Evolutionary conservation across 2,113 vertebrate genomes (phyloP).

Genomic region (Reinhardtius hippoglossoides): DNA sequence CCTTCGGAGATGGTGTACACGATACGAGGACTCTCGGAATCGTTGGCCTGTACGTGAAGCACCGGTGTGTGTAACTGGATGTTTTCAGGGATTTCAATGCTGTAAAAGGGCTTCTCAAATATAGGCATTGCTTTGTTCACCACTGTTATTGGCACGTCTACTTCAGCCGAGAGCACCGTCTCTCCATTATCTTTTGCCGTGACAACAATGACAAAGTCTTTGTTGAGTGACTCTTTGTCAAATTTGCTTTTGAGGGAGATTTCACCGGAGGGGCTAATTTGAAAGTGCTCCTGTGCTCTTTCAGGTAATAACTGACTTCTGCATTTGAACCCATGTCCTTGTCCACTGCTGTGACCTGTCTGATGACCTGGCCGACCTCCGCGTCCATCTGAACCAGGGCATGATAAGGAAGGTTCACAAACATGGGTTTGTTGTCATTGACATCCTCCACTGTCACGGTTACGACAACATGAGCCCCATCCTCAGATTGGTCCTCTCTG

Average conservation of each 20-base stretch:
- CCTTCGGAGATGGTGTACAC: constrained; percentile 95
- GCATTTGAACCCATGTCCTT: constrained; percentile 89
- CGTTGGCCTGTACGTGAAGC: constrained; percentile 92
- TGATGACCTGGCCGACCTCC: constrained; percentile 87
- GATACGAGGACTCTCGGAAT: constrained; percentile 93
- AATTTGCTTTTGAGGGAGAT: constrained; percentile 90
- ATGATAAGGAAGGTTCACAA: constrained; percentile 94
- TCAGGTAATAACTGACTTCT: constrained; percentile 88
- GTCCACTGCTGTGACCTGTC: constrained; percentile 89
- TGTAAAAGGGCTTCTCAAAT: constrained; percentile 97
- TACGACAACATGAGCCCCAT: constrained; percentile 88
- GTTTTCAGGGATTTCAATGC: constrained; percentile 93
- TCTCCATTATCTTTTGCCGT: constrained; percentile 91
- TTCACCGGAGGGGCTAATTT: constrained; percentile 88
- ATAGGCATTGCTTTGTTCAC: constrained; percentile 95
- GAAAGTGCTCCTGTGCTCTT: constrained; percentile 90
- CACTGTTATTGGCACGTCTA: constrained; percentile 89
- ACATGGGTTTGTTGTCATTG: constrained; percentile 93
- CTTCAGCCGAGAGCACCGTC: constrained; percentile 88
- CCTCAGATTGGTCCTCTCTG: constrained; percentile 83
- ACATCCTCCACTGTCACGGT: constrained; percentile 89
- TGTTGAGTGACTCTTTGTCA: constrained; percentile 88
- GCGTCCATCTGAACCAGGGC: constrained; percentile 91
- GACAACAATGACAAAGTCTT: constrained; percentile 89
- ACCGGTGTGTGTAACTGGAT: constrained; percentile 91